A percentile compares a stretch with the other conserved stretches of the same genome.
These are phyloP conservation scores for Araneus ventricosus DNA, from an alignment of 1,140 invertebrate species.

Conservation along the genomic window DNA sequence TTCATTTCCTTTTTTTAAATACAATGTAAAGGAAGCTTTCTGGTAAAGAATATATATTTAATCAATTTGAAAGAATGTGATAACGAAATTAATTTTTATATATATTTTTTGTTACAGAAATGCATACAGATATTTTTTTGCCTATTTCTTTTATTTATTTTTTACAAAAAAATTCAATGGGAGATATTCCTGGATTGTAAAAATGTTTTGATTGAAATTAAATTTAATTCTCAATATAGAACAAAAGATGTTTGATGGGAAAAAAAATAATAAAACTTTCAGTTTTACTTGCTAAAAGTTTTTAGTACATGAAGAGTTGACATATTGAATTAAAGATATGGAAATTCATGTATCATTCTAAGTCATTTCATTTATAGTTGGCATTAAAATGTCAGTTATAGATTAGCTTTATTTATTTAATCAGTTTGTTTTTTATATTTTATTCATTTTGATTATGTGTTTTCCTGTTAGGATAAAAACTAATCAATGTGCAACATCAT, in stretches of 20 bases:
- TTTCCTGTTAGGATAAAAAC: neutral
- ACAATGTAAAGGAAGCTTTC: constrained; percentile 50
- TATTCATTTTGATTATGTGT: neutral
- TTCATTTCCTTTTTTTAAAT: constrained; percentile 58
- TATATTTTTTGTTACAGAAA: constrained; percentile 66
- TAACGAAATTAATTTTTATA: constrained; percentile 69
- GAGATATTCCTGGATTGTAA: neutral
- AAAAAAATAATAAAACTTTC: neutral
- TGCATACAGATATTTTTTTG: constrained; percentile 37
- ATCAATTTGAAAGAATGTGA: constrained; percentile 55
- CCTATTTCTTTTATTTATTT: constrained; percentile 41
- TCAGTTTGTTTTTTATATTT: constrained; percentile 2
- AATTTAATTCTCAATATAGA: constrained; percentile 21
- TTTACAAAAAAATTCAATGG: constrained; percentile 4
- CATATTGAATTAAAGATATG: neutral
- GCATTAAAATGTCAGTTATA: neutral
- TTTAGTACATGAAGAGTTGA: neutral
- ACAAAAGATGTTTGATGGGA: neutral
- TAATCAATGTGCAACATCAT: neutral
- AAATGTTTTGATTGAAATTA: neutral
- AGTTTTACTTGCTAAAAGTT: neutral
- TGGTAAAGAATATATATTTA: constrained; percentile 55
- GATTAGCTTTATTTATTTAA: constrained; percentile 17
- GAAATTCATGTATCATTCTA: neutral
- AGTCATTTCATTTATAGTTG: constrained; percentile 23